Evolutionary conservation across 2,888 invertebrate species (phyloP).

Genomic region (Drosophila mimetica): DNA sequence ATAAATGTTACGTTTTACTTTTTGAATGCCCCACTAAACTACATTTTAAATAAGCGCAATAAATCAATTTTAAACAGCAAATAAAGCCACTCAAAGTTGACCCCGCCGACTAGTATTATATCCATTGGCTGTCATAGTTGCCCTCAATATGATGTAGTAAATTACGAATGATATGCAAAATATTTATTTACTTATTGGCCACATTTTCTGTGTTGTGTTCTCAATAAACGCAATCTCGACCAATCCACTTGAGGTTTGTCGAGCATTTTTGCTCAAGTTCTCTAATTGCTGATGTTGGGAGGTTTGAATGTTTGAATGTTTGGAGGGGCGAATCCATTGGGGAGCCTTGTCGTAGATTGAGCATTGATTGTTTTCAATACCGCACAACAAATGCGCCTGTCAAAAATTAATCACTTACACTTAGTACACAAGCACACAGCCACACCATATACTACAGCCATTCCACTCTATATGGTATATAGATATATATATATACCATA

Average conservation of each 20-base stretch:
- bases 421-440: conserved; percentile 56
- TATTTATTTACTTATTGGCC: conserved; percentile 34
- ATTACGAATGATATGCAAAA: conserved; percentile 37
- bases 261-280: conserved; percentile 28
- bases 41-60: background rate
- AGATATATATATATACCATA: background rate
- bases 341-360: conserved; percentile 60
- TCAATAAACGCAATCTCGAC: conserved; percentile 26
- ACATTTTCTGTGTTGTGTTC: conserved; percentile 14
- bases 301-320: background rate
- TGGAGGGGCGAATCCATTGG: conserved; percentile 17
- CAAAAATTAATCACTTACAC: conserved; percentile 81
- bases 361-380: conserved; percentile 78
- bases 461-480: background rate
- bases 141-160: conserved; percentile 18
- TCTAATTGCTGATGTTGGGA: conserved; percentile 22
- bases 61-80: conserved; percentile 3
- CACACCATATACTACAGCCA: conserved; percentile 12
- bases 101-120: conserved; percentile 9
- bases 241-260: conserved; percentile 36
- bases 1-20: too few species aligned
- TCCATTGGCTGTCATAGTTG: conserved; percentile 15
- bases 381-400: conserved; percentile 77
- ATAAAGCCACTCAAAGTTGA: conserved; percentile 7
- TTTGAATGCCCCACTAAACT: too few species aligned